Conservation (phyloP, 2,888 invertebrate genomes). For the Eurytoma adleriae region DNA sequence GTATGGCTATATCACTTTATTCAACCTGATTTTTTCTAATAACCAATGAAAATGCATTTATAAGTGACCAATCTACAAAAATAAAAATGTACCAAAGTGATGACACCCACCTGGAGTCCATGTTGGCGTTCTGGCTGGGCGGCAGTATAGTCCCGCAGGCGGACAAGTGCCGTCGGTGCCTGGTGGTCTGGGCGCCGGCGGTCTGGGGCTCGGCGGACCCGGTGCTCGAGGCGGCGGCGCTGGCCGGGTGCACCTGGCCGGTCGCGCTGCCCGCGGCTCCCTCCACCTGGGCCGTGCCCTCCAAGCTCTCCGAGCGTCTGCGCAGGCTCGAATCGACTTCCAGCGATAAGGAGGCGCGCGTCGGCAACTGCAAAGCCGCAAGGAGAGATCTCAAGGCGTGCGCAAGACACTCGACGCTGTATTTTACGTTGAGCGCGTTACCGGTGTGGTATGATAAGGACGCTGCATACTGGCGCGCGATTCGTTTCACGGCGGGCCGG, state of each 20-base stretch:
- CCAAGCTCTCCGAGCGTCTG: slow-evolving; percentile 80
- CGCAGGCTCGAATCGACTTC: slow-evolving; percentile 78
- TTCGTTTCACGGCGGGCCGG: too few species aligned
- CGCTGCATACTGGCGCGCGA: too few species aligned
- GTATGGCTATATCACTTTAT: too few species aligned
- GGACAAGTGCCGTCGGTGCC: slow-evolving; percentile 79
- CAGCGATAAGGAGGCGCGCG: slow-evolving; percentile 80
- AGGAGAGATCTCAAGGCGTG: not conserved
- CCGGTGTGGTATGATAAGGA: too few species aligned
- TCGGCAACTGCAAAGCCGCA: slow-evolving; percentile 76
- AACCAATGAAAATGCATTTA: too few species aligned
- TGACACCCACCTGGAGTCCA: slow-evolving; percentile 72
- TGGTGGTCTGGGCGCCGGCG: slow-evolving; percentile 58
- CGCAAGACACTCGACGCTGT: too few species aligned
- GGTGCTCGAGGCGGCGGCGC: not conserved
- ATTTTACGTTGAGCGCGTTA: too few species aligned
- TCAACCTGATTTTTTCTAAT: too few species aligned
- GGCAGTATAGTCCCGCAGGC: slow-evolving; percentile 77
- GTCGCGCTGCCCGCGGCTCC: not conserved
- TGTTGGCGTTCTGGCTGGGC: slow-evolving; percentile 65
- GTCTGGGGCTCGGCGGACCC: slow-evolving; percentile 11
- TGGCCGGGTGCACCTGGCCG: not conserved
- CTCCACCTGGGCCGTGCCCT: slow-evolving; percentile 78
- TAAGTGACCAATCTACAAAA: too few species aligned
- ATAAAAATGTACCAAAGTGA: too few species aligned